A percentile compares a stretch with the other conserved stretches of the same genome.
phyloP scores from a whole-genome alignment of 1,140 invertebrate genomes.

The Drosophila subpulchrella region DNA sequence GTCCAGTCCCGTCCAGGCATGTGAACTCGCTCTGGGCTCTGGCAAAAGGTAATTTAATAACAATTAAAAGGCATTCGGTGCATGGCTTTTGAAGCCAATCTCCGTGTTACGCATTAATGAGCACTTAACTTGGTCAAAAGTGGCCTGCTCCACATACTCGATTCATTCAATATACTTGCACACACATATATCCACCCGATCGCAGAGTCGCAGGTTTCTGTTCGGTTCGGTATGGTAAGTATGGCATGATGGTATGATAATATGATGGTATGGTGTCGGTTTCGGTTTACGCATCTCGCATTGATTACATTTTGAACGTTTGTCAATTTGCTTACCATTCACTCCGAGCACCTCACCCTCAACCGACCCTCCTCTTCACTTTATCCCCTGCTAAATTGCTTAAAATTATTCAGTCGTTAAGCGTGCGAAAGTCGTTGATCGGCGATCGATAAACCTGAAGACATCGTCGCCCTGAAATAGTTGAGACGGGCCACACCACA shows the following conservation, averaged over 20 bases:
- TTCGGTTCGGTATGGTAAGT: slow-evolving; percentile 15
- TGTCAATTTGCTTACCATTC: slow-evolving; percentile 74
- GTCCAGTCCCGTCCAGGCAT: slow-evolving; percentile 40
- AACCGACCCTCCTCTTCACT: not conserved
- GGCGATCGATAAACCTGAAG: slow-evolving; percentile 26
- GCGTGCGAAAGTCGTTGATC: slow-evolving; percentile 66
- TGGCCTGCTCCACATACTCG: slow-evolving; percentile 68
- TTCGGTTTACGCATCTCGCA: slow-evolving; percentile 74
- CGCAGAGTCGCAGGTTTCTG: slow-evolving; percentile 36
- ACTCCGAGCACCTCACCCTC: slow-evolving; percentile 14
- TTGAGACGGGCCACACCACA: slow-evolving; percentile 14
- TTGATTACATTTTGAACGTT: slow-evolving; percentile 83
- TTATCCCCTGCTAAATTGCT: slow-evolving; percentile 54
- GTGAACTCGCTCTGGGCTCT: slow-evolving; percentile 46
- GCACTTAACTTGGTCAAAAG: slow-evolving; percentile 84
- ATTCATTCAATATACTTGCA: slow-evolving; percentile 6
- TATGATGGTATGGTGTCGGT: slow-evolving; percentile 22
- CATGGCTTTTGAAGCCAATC: slow-evolving; percentile 81
- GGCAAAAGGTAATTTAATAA: slow-evolving; percentile 77
- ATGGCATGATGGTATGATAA: too few species aligned
- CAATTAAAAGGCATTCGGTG: slow-evolving; percentile 81
- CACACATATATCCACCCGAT: slow-evolving; percentile 3
- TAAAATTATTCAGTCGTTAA: slow-evolving; percentile 73
- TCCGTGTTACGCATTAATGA: slow-evolving; percentile 84
- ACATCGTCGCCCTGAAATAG: slow-evolving; percentile 8